Evolutionary conservation across 2,888 invertebrate species (phyloP).

Genomic region (Philaethria dido): DNA sequence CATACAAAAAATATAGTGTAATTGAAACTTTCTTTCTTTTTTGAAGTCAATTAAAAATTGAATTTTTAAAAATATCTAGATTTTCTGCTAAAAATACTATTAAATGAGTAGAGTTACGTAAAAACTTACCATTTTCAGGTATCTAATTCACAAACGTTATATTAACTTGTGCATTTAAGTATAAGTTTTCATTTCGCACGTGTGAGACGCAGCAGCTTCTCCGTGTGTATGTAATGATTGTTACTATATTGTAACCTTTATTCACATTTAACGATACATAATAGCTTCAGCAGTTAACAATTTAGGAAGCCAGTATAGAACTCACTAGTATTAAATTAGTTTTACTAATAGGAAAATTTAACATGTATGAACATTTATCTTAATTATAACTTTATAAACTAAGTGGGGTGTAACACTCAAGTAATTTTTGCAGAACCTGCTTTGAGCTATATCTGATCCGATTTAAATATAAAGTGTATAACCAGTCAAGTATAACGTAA

Average conservation of each 20-base stretch:
- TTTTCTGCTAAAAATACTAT: no score
- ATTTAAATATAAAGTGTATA: background rate
- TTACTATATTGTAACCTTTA: background rate
- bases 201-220: background rate
- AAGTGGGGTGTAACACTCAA: background rate
- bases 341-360: background rate
- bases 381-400: background rate
- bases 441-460: background rate
- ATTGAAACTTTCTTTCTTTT: no score
- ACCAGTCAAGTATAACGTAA: no score
- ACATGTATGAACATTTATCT: no score
- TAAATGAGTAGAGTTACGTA: no score
- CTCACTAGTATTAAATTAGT: background rate
- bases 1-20: no score
- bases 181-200: constrained; percentile 4
- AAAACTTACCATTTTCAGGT: constrained; percentile 8
- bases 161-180: no score
- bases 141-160: background rate
- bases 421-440: background rate
- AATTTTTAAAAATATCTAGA: no score
- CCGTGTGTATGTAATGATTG: background rate
- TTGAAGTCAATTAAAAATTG: no score
- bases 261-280: background rate
- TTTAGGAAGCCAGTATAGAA: background rate
- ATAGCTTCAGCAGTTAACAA: background rate